Conservation (phyloP, 2,888 invertebrate species). For the Drosophila flavopinicola region DNA sequence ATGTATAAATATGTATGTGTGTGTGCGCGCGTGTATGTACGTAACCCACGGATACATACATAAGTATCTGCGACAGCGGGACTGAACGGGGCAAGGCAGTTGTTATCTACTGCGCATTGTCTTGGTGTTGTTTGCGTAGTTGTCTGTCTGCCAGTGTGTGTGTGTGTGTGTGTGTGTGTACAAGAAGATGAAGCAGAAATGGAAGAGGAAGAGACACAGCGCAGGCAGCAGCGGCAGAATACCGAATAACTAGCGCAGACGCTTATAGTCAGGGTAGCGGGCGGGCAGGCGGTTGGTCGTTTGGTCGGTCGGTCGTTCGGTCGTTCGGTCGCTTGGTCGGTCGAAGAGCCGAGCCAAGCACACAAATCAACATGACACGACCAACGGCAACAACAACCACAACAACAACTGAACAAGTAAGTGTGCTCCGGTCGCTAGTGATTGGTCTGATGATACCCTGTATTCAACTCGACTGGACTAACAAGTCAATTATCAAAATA, state of each 20-base stretch:
- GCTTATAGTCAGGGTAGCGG: slow-evolving; percentile 48
- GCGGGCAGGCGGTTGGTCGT: slow-evolving; percentile 36
- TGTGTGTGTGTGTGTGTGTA: slow-evolving; percentile 24
- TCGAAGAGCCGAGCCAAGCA: slow-evolving; percentile 53
- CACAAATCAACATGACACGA: slow-evolving; percentile 80
- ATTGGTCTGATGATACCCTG: neutral
- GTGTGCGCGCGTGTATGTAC: slow-evolving; percentile 9
- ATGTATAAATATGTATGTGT: slow-evolving; percentile 17
- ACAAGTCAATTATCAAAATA: no score
- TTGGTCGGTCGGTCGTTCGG: slow-evolving; percentile 20
- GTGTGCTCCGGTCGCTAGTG: neutral
- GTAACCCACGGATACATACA: slow-evolving; percentile 30
- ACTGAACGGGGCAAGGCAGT: slow-evolving; percentile 33
- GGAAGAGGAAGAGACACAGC: slow-evolving; percentile 40
- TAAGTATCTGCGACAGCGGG: slow-evolving; percentile 33
- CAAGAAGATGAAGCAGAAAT: slow-evolving; percentile 66
- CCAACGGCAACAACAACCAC: slow-evolving; percentile 71
- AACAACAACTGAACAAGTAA: slow-evolving; percentile 29
- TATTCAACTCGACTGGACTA: neutral
- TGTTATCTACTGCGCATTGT: slow-evolving; percentile 79
- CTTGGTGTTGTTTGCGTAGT: slow-evolving; percentile 75
- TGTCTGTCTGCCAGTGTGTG: slow-evolving; percentile 53
- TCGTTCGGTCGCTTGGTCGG: slow-evolving; percentile 18
- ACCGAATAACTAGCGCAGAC: slow-evolving; percentile 71
- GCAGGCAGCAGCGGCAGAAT: slow-evolving; percentile 47